Percentiles rank a stretch among this genome's conserved stretches.
phyloP scores from a whole-genome alignment of 1,140 invertebrate genomes.

The Acromyrmex echinatior region DNA sequence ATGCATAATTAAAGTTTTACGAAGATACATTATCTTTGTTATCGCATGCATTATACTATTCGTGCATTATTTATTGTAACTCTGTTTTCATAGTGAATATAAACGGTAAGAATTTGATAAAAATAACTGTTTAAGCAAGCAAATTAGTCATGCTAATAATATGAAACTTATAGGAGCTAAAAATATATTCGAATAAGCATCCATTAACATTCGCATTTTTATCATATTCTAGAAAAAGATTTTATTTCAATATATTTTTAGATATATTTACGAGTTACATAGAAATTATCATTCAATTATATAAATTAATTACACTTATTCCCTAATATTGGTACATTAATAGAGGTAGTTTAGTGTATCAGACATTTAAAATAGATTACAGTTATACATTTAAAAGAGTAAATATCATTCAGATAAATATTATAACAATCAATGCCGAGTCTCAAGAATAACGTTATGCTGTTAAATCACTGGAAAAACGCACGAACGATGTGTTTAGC shows the following conservation, averaged over 20 bases:
- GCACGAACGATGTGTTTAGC: background rate
- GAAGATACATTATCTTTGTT: background rate
- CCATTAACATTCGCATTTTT: background rate
- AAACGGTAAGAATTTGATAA: conserved; percentile 2
- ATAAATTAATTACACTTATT: background rate
- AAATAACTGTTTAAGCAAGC: background rate
- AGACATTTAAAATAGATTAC: background rate
- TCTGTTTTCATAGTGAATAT: background rate
- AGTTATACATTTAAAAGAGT: background rate
- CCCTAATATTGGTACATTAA: background rate
- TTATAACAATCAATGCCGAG: background rate
- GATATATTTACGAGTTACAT: background rate
- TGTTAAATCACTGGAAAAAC: background rate
- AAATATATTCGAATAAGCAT: background rate
- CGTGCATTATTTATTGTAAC: conserved; percentile 8
- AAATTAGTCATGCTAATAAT: background rate
- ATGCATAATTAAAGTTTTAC: conserved; percentile 34
- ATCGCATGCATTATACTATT: background rate
- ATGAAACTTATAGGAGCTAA: background rate
- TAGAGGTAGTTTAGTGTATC: background rate
- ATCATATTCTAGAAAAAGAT: background rate
- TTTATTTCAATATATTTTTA: background rate
- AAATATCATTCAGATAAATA: background rate
- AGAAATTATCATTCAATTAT: background rate
- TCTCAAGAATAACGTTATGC: background rate